These are phyloP conservation scores for Hozukius guyotensis DNA, from an alignment of 2,797 vertebrate species.

Conservation along the genomic window DNA sequence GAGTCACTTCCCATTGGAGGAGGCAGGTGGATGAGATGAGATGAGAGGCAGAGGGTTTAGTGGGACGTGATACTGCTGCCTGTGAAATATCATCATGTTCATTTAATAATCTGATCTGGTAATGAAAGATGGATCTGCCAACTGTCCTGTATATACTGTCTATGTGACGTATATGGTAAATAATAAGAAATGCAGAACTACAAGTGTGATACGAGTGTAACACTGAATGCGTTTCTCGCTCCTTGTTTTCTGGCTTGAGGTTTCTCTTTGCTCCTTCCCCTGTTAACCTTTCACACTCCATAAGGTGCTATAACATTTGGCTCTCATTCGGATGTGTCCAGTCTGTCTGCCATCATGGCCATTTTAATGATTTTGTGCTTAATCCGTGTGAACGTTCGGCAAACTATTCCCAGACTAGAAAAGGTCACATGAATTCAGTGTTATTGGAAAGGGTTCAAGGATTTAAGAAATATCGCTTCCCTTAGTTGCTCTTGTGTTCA, in stretches of 20 bases:
- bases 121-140: background rate
- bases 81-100: background rate
- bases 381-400: slow-evolving; percentile 64
- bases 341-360: slow-evolving; percentile 52
- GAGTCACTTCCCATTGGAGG: slow-evolving; percentile 9
- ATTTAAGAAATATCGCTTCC: slow-evolving; percentile 73
- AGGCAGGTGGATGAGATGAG: slow-evolving; percentile 8
- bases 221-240: slow-evolving; percentile 8
- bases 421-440: slow-evolving; percentile 80
- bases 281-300: slow-evolving; percentile 82
- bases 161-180: background rate
- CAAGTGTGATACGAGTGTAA: background rate
- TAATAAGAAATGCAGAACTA: background rate
- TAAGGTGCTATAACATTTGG: slow-evolving; percentile 73
- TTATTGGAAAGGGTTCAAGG: slow-evolving; percentile 78
- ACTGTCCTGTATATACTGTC: background rate
- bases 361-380: slow-evolving; percentile 80
- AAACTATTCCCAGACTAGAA: slow-evolving; percentile 65
- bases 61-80: background rate
- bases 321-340: slow-evolving; percentile 59
- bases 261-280: slow-evolving; percentile 24
- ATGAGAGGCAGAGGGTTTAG: background rate
- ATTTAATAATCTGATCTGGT: background rate
- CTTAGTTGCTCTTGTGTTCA: slow-evolving; percentile 36
- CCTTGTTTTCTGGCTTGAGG: slow-evolving; percentile 24